Base-by-base conservation (phyloP, 2,113 vertebrate species). In the Penelope pileata region DNA sequence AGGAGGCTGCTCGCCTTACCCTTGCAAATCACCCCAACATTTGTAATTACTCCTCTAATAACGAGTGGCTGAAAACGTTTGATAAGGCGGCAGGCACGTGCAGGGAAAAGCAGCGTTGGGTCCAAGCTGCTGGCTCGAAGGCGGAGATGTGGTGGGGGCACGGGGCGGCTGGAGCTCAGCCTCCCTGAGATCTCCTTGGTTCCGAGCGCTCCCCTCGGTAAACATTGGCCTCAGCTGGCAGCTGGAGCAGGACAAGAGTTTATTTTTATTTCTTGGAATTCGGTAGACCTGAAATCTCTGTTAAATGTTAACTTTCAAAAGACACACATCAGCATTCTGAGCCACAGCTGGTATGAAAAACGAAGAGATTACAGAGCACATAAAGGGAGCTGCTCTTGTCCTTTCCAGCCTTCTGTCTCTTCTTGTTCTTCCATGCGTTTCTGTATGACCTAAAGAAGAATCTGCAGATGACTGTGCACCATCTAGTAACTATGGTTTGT, bases 291-390 rank as follows among this genome's bases (percentile, higher is more conserved):
- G 92, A 95, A 98, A 97, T 97, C 95, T 95, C 97, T 96, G 97
- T 97, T 98, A 98, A 97, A 98, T 97, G 97, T 98, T 98, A 97
- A 97, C 97, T 97, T 97, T 93, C 75, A 80, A 92, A 95, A 97
- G 97, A 91, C 95, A 95, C 95, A 90, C 93, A 96, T 94, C 96
- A 97, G 96, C 97, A 83, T 86, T 96, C 96, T 94, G 76, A 88
- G 93, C 90, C 79, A 69, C 93, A 5, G 2, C 81, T 92, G 72
- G 24, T 34, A 42, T 58, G 89, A 60, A 70, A 58, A 77, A 54
- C 64, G 42, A 53, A n/a, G 77, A 90, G 77, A 85, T 95, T 67
- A 50, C 36, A 81, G 82, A 47, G 78, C 45, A 45, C 21, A 48
- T 56, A 80, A 96, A 27, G 27, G 15, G 66, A 93, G 67, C 10